Conservation (phyloP, 2,113 vertebrate genomes). For the Chloropsis hardwickii region DNA sequence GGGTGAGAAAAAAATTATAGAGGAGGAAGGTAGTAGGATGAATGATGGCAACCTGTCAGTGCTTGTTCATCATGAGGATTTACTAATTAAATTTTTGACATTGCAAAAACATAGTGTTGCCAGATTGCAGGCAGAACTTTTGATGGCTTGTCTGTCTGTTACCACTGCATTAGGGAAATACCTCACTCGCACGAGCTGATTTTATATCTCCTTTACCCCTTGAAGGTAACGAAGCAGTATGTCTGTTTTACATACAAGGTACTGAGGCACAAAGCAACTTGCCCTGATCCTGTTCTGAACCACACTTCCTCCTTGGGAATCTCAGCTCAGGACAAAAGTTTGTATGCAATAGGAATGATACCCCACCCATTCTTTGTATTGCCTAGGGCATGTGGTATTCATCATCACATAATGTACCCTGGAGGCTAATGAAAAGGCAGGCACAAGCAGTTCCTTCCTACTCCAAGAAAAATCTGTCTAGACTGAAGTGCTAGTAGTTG, state of each 20-base stretch:
- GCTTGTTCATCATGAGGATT: not conserved
- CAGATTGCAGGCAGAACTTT: not conserved
- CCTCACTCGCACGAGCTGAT: not conserved
- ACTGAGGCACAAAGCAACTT: not conserved
- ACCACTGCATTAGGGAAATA: not conserved
- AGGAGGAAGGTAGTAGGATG: not conserved
- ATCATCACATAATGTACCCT: not conserved
- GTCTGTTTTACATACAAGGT: not conserved
- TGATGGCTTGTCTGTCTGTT: not conserved
- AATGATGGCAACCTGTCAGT: not conserved
- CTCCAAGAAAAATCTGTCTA: constrained; percentile 26
- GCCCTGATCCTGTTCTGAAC: not conserved
- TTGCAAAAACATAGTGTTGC: not conserved
- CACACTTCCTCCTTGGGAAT: not conserved
- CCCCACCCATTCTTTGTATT: not conserved
- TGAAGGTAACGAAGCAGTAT: not conserved
- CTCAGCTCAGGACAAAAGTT: not conserved
- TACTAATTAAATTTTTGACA: not conserved
- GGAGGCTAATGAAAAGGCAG: not conserved
- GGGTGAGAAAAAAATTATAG: not conserved
- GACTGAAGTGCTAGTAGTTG: not conserved
- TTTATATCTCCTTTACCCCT: not conserved
- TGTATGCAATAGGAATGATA: not conserved
- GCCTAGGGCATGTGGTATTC: not conserved
- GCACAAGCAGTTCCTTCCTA: constrained; percentile 6